A percentile compares a stretch with the other conserved stretches of the same genome.
These are phyloP conservation scores for Poeciliopsis prolifica DNA, from an alignment of 2,113 vertebrate species.

Conservation along the genomic window DNA sequence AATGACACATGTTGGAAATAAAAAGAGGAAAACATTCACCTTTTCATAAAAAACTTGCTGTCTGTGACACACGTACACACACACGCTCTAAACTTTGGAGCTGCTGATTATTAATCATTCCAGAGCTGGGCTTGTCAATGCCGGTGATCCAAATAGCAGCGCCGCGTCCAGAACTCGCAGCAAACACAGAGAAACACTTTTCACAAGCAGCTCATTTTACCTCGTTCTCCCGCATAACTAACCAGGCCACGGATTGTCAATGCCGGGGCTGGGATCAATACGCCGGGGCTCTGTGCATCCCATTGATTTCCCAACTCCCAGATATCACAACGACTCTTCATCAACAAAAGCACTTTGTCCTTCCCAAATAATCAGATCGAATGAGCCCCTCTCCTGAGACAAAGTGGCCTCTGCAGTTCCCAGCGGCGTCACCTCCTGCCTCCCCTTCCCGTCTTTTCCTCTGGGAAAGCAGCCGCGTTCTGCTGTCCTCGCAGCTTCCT, in stretches of 20 bases:
- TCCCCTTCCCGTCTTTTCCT: background rate
- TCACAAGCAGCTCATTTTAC: slow-evolving; percentile 85
- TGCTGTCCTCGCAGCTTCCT: slow-evolving; percentile 49
- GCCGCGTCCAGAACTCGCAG: slow-evolving; percentile 32
- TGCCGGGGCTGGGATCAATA: slow-evolving; percentile 82
- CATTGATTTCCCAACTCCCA: slow-evolving; percentile 88
- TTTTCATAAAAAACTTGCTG: slow-evolving; percentile 41
- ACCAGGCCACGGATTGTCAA: slow-evolving; percentile 86
- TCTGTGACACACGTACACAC: slow-evolving; percentile 13
- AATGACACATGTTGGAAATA: slow-evolving; percentile 40
- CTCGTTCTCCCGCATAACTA: slow-evolving; percentile 83
- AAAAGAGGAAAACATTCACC: slow-evolving; percentile 32
- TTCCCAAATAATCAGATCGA: slow-evolving; percentile 87
- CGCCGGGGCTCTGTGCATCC: slow-evolving; percentile 80
- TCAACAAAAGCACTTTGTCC: slow-evolving; percentile 89
- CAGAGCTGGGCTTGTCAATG: slow-evolving; percentile 85
- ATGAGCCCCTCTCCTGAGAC: slow-evolving; percentile 72
- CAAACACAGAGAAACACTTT: slow-evolving; percentile 75
- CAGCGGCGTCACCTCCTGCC: slow-evolving; percentile 6
- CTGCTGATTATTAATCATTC: slow-evolving; percentile 94
- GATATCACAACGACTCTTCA: slow-evolving; percentile 87
- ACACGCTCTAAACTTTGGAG: slow-evolving; percentile 77
- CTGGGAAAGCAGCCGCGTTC: slow-evolving; percentile 28
- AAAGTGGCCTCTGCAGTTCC: slow-evolving; percentile 52
- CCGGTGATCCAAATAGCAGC: slow-evolving; percentile 60